Percentiles rank a stretch among this genome's conserved stretches.
Conservation (phyloP, 2,888 invertebrate genomes). For the Crioceris asparagi region DNA sequence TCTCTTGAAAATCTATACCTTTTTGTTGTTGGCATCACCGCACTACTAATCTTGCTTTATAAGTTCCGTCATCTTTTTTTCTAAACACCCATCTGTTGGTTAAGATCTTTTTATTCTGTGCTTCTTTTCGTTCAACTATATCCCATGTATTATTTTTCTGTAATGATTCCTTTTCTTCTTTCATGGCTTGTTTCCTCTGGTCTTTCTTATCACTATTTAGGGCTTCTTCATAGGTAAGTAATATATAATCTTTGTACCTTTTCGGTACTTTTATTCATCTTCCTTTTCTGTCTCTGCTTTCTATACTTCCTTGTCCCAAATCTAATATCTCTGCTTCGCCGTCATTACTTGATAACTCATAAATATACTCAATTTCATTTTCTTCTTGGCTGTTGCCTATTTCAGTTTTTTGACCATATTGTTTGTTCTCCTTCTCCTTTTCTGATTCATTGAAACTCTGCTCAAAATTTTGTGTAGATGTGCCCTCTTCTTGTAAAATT, state of each 20-base stretch:
- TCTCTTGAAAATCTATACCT: constrained; percentile 11
- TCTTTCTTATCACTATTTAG: constrained; percentile 9
- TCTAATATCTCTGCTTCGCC: not conserved
- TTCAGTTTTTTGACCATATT: not conserved
- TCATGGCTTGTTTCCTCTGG: constrained; percentile 17
- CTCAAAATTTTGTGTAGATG: too few relatives aligned
- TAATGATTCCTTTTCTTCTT: constrained; percentile 16
- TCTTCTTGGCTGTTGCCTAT: not conserved
- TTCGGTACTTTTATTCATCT: too few relatives aligned
- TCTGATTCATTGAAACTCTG: too few relatives aligned
- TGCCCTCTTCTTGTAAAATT: too few relatives aligned
- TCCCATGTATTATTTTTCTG: constrained; percentile 19
- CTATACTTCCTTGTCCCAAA: constrained; percentile 2
- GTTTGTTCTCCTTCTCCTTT: too few relatives aligned
- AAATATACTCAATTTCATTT: not conserved
- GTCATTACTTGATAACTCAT: not conserved
- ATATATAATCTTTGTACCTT: too few relatives aligned
- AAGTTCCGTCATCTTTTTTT: constrained; percentile 10
- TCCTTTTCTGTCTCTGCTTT: too few relatives aligned
- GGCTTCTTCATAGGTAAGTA: constrained; percentile 18
- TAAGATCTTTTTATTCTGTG: constrained; percentile 9
- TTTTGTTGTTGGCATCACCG: constrained; percentile 9
- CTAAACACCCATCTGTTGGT: constrained; percentile 12
- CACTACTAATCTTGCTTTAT: constrained; percentile 14
- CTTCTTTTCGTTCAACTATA: constrained; percentile 12